Base-by-base conservation (phyloP, 2,888 invertebrate species). In the Sphecodes monilicornis region DNA sequence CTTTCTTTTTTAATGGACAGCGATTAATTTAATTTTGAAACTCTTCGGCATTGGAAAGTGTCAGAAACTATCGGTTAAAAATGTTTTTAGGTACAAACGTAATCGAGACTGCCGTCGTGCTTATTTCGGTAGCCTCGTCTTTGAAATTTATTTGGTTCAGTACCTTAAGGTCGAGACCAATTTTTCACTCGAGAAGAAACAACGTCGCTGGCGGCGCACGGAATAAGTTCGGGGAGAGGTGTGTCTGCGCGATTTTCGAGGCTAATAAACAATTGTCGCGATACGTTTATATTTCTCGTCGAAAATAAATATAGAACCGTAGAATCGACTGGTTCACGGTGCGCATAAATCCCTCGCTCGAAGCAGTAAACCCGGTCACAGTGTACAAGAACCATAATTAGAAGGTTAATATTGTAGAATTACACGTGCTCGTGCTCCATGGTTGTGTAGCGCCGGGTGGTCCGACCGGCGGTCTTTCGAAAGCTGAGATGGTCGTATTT, bases 401-500 rank as follows among this genome's bases (percentile, higher is more conserved):
- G 64, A 66, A 50, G 66, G n/a, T 66, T 66, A 50, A 36, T 46
- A 50, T 66, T 32, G 54, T 39, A n/a, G 32, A 66, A 66, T 46
- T 46, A 50, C 64, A 36, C 50, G 75, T 66, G 75, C 39, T 66
- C 50, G 41, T 75, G 26, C 43, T 75, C 43, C 64, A 60, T 50
- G 50, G 50, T 1, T n/a, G 50, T 50, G 39, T n/a, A 57, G 10
- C 18, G 22, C 71, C 46, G 74, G 83, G 78, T 82, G 84, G 75
- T 75, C 78, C 43, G 32, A 22, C 11, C 54, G 26, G 39, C 41
- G 16, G 22, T 50, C 60, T n/a, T 29, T 16, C 57, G 73, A 69
- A 68, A 32, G 69, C 29, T 22, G 46, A 43, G 60, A 22, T 68
- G 46, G 68, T n/a, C 29, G 54, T 83, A 84, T 84, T 84, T 84